A percentile compares a stretch with the other conserved stretches of the same genome.
phyloP scores from a whole-genome alignment of 1,140 invertebrate genomes.

The Tetramorium simillimum region DNA sequence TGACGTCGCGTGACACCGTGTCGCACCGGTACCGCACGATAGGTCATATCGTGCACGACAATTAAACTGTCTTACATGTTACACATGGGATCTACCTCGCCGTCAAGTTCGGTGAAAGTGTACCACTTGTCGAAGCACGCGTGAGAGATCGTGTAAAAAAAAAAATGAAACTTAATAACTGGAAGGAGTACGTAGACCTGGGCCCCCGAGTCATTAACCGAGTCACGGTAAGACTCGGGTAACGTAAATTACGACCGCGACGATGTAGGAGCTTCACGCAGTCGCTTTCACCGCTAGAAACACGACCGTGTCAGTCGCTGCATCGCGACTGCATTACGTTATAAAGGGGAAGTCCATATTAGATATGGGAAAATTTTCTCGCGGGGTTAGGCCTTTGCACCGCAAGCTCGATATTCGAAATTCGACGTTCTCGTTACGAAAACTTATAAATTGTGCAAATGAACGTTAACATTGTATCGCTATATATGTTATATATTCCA shows the following conservation, averaged over 20 bases:
- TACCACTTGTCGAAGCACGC: slow-evolving; percentile 58
- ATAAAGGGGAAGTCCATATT: slow-evolving; percentile 18
- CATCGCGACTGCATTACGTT: slow-evolving; percentile 35
- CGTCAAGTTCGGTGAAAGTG: slow-evolving; percentile 75
- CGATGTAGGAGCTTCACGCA: slow-evolving; percentile 57
- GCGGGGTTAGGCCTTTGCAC: background rate
- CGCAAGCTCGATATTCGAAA: background rate
- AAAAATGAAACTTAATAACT: slow-evolving; percentile 65
- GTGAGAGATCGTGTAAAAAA: slow-evolving; percentile 35
- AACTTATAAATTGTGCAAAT: slow-evolving; percentile 9
- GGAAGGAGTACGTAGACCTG: slow-evolving; percentile 67
- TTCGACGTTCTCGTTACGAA: background rate
- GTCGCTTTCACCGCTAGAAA: slow-evolving; percentile 70
- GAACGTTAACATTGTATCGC: background rate
- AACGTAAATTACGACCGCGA: slow-evolving; percentile 66
- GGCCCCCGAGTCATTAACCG: slow-evolving; percentile 70
- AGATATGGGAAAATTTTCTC: background rate
- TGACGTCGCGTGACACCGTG: slow-evolving; percentile 26
- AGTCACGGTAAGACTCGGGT: slow-evolving; percentile 56
- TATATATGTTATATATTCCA: background rate
- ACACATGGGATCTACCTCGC: slow-evolving; percentile 45
- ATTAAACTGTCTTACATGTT: slow-evolving; percentile 59
- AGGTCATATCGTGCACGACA: slow-evolving; percentile 44
- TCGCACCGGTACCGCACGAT: background rate
- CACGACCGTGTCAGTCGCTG: slow-evolving; percentile 47